Evolutionary conservation across 2,888 invertebrate genomes (phyloP), one percentile per base, ranked within the genome.

Genomic region (Polietes domitor): DNA sequence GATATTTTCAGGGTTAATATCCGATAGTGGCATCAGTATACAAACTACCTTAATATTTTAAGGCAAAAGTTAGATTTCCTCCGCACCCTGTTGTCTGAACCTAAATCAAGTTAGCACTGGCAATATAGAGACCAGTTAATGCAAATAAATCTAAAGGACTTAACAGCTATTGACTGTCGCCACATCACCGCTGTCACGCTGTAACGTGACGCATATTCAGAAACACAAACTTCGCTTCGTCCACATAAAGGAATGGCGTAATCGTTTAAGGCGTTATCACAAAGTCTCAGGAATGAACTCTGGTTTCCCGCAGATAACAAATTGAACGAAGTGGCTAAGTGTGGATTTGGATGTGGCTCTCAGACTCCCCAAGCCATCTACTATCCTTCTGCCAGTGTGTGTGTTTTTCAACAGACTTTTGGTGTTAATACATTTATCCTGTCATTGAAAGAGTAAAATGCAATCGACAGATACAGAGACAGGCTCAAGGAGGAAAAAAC

Each of bases 391-490:
- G 19, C 6, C 17, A 50, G 32, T 32, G 3, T 3, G 32, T 37
- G 9, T 37, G 21, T 21, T 10, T 15, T 68, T 15, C 15, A 50
- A 50, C 63, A 50, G 63, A 63, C 43, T 80, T 10, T 28, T 80
- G 6, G 19, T 76, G 71, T 58, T 37, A 77, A 58, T 77, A 43
- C 53, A 77, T 58, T 65, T 58, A 80, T 61, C 70, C 24, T 43
- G 68, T 17, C 53, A 65, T 32, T 21, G 41, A 43, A 9, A 65
- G 10, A 28, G 15, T 32, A 70, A 68, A 47, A 19, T 41, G 71
- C 37, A 72, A 65, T 65, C 53, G 43, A 26, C 70, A 76, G 17
- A 70, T 15, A 21, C 5, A 47, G 15, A 47, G n/a, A n/a, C 47
- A 43, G 21, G 9, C 32, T 3, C 32, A 5, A 21, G 12, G 21